These are phyloP conservation scores for Plecotus auritus DNA, from an alignment of 2,113 vertebrate species.

Conservation along the genomic window DNA sequence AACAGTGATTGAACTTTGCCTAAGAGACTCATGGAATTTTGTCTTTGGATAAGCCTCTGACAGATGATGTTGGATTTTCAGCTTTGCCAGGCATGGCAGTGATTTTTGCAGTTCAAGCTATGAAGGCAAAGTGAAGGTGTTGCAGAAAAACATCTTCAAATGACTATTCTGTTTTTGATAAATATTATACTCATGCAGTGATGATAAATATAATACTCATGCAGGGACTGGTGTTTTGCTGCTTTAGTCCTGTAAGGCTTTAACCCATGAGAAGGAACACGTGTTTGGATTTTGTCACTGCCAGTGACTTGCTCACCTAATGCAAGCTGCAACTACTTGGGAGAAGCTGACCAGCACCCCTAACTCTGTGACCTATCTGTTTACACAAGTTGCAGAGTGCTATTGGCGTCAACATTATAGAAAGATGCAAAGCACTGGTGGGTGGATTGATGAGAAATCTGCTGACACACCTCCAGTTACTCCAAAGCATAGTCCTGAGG, in stretches of 20 bases:
- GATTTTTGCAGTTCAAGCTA: background rate
- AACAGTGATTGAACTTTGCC: background rate
- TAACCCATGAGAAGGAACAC: background rate
- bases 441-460: conserved; percentile 75
- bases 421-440: conserved; percentile 43
- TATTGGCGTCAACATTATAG: background rate
- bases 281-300: background rate
- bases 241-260: background rate
- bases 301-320: background rate
- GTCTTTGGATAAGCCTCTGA: background rate
- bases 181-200: background rate
- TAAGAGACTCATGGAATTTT: background rate
- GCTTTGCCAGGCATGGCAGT: background rate
- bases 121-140: background rate
- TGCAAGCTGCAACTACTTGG: too few species aligned
- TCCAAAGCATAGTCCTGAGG: background rate
- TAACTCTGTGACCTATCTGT: background rate
- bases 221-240: background rate
- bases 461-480: background rate
- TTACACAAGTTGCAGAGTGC: background rate
- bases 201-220: background rate
- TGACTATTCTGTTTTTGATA: background rate
- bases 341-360: background rate
- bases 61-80: background rate
- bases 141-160: background rate